Base-by-base conservation (phyloP, 30 jellyfish, hydroid and myxozoan species). In the Cassiopea xamachana region DNA sequence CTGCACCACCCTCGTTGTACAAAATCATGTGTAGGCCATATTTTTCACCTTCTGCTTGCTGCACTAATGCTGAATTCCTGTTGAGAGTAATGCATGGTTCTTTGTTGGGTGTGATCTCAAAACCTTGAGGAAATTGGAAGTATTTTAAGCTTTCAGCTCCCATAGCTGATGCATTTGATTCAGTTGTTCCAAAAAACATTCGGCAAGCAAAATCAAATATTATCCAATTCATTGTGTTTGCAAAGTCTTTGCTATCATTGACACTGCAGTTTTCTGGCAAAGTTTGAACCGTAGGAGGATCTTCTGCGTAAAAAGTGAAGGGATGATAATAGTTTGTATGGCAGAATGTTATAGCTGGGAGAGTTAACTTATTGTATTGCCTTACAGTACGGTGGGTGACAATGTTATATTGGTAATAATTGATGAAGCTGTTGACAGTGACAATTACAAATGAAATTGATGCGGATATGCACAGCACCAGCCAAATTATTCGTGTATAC, bases 11-110 rank as follows among this genome's bases (percentile, higher is more conserved):
- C 39, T 86, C 88, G 12, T 27, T 27, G 39, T 27, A 27, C 39
- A 27, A 27, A 27, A 27, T 27, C 39, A 27, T 27, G 39, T 27
- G 39, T 27, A 27, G 39, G 39, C 39, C 39, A 27, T 27, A 27
- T 27, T 27, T 27, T 27, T 27, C 39, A 27, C 39, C 39, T 27
- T 27, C 39, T 27, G 39, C 39, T 27, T 27, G 39, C 39, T 27
- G 39, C 39, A 49, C 60, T 13, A 86, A 75, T n/a, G 85, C 43
- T 44, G 79, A n/a, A 75, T 86, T 19, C 17, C 88, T 71, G 88
- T 86, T 86, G 43, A 86, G 59, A 0, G 93, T 86, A 77, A 39
- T 17, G 51, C 93, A 86, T 1, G 88, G 87, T n/a, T 67, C 68
- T 5, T 6, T 16, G 47, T 86, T 74, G 48, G 82, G 78, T 75